Base-by-base conservation (phyloP, 2,888 invertebrate genomes). In the Flexamia atlantica region DNA sequence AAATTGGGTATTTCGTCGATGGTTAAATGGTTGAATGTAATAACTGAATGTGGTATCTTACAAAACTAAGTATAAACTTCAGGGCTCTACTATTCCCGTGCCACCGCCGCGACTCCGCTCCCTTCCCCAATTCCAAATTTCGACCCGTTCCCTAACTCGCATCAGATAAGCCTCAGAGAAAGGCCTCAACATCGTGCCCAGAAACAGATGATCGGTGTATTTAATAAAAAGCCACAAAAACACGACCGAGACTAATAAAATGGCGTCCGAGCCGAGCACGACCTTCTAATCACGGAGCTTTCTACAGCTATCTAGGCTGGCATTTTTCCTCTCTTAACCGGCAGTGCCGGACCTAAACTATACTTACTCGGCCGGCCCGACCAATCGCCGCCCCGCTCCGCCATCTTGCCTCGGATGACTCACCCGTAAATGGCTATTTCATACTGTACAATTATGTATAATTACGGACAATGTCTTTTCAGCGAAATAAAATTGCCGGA, bases 391-490 rank as follows among this genome's bases (percentile, higher is more conserved):
- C 25, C 53, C 57, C 28, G 14, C 42, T 40, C 53, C 82, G 82
- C 82, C 82, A 83, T 83, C 82, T 83, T 83, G 74, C 82, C 36
- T 53, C 82, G 82, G 82, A 83, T 83, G 82, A 82, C 82, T 82
- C 82, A 82, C 53, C 32, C 72, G 82, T 82, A 82, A 82, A 82
- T 83, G 74, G 74, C 82, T 83, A 83, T 83, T 83, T 83, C 82
- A 83, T 83, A 83, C 53, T 74, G 82, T 83, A 74, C 74, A 83
- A 83, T 83, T 83, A 74, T 57, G 60, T 74, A 74, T 83, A 57
- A 83, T 83, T 83, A 83, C 74, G 57, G 57, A 83, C 82, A 70
- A 83, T 83, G 82, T 83, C 82, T 83, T 83, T 83, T 74, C 74
- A 74, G 57, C 82, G 60, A 83, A 83, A 83, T 83, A 74, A 83